These are phyloP conservation scores for Leptodactylus fuscus DNA, from an alignment of 2,113 vertebrate species.

Conservation along the genomic window DNA sequence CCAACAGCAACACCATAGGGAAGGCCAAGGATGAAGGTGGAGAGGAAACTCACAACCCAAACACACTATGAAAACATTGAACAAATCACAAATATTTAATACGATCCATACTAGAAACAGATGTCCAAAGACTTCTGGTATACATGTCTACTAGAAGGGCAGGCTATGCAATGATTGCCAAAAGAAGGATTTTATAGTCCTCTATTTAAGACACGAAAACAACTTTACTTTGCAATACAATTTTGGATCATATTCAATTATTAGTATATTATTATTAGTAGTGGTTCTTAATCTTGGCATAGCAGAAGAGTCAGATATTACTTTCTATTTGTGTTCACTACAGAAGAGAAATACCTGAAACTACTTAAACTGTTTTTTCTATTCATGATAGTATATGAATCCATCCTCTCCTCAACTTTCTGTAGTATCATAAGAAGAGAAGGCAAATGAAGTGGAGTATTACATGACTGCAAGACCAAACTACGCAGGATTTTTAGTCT, in stretches of 20 bases:
- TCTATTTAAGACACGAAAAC: not conserved
- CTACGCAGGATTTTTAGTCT: not conserved
- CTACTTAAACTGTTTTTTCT: too few relatives aligned
- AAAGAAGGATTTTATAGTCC: not conserved
- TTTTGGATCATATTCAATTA: too few relatives aligned
- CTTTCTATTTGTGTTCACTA: too few relatives aligned
- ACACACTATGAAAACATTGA: conserved; percentile 76
- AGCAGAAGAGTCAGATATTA: too few relatives aligned
- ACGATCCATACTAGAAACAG: not conserved
- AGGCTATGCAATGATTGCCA: too few relatives aligned
- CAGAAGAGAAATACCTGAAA: too few relatives aligned
- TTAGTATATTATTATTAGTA: too few relatives aligned
- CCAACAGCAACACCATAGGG: conserved; percentile 90
- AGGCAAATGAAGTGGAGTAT: not conserved
- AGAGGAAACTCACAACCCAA: conserved; percentile 92
- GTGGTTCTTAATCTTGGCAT: too few relatives aligned
- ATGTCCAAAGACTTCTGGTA: not conserved
- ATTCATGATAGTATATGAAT: too few relatives aligned
- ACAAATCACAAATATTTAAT: not conserved
- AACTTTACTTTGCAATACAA: too few relatives aligned
- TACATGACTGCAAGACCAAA: not conserved
- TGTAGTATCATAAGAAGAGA: not conserved
- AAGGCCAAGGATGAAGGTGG: conserved; percentile 90
- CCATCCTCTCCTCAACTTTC: not conserved
- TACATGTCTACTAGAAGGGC: not conserved